Evolutionary conservation across 2,113 vertebrate genomes (phyloP).

Genomic region (Psammodynastes pulverulentus): DNA sequence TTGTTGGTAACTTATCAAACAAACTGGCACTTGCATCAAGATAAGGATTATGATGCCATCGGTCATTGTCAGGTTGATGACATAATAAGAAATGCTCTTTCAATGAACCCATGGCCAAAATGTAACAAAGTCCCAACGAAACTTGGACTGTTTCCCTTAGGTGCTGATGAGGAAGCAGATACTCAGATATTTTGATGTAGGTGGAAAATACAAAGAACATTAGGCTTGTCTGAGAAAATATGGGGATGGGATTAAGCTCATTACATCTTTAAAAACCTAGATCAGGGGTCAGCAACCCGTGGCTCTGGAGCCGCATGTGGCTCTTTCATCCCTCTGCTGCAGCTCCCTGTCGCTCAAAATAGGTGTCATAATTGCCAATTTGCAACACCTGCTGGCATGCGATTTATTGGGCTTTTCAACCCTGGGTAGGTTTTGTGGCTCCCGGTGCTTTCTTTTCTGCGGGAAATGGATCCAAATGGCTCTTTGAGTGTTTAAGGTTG

Average conservation of each 20-base stretch:
- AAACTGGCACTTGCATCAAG: neutral
- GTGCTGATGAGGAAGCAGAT: neutral
- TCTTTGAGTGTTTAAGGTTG: too few species aligned
- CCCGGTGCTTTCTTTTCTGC: too few species aligned
- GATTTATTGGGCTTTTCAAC: too few species aligned
- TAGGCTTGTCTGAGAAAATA: neutral
- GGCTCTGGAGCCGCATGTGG: too few species aligned
- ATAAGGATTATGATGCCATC: neutral
- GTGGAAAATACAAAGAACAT: neutral
- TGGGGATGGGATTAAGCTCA: neutral
- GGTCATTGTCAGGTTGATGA: neutral
- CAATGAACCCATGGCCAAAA: neutral
- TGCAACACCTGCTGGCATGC: too few species aligned
- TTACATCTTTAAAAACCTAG: neutral
- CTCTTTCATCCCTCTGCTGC: too few species aligned
- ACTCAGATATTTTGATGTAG: neutral
- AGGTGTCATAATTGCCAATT: too few species aligned
- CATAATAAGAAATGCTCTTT: neutral
- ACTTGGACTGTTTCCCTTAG: neutral
- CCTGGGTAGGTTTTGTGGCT: too few species aligned
- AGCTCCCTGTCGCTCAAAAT: too few species aligned
- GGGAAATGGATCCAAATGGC: too few species aligned
- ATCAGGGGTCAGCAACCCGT: too few species aligned
- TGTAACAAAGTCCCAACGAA: neutral
- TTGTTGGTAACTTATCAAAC: neutral